phyloP scores from a whole-genome alignment of 2,113 vertebrate species.

The Cygnus atratus region DNA sequence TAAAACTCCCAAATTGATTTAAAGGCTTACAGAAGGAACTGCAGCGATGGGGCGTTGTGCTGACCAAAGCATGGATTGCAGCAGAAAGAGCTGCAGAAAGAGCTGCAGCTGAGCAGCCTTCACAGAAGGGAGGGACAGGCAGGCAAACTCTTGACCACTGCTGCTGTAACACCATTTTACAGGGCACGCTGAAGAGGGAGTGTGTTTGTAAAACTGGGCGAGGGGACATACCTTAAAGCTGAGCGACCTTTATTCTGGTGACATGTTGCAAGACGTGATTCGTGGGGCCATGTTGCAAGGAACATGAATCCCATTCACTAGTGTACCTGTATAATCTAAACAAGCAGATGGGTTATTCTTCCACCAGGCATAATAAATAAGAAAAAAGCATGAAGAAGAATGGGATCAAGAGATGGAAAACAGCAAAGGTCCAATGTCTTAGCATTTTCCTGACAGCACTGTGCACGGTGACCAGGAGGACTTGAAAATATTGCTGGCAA shows the following conservation, averaged over 20 bases:
- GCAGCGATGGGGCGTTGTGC: background rate
- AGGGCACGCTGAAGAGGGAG: too few species aligned
- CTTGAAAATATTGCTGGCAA: background rate
- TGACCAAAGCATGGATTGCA: rapidly evolving
- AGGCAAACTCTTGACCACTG: background rate
- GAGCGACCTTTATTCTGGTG: background rate
- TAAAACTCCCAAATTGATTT: background rate
- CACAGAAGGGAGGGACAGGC: background rate
- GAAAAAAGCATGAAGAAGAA: background rate
- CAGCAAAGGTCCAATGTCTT: background rate
- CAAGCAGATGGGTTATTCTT: background rate
- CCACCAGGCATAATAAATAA: background rate
- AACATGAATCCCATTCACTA: background rate
- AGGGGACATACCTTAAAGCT: background rate
- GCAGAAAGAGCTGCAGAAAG: background rate
- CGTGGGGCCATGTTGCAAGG: background rate
- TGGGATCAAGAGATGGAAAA: background rate
- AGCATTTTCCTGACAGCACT: background rate
- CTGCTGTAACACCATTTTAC: too few species aligned
- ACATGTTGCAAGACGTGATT: background rate
- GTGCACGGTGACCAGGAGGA: background rate
- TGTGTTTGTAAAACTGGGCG: background rate
- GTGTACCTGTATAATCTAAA: background rate
- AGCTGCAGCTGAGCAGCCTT: background rate
- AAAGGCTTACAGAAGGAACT: background rate